Evolutionary conservation across 2,113 vertebrate species (phyloP).

Genomic region (Thamnaconus septentrionalis): DNA sequence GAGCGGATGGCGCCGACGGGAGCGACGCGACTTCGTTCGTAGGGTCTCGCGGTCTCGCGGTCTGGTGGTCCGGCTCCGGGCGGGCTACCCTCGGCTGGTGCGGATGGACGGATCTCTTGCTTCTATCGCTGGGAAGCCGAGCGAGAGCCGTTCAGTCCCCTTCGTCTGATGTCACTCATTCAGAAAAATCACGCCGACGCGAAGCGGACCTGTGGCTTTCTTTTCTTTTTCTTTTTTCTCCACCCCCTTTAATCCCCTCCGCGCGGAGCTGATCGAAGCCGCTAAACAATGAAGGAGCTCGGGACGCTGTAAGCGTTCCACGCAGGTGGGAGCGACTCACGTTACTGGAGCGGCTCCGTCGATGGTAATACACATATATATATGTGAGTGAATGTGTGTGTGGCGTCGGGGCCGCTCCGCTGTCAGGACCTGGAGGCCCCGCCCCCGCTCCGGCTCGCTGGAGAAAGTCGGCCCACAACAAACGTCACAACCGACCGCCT

Average conservation of each 20-base stretch:
- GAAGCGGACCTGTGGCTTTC: slow-evolving; percentile 20
- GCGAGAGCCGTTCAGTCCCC: background rate
- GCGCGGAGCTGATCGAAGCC: background rate
- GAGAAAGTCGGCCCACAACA: slow-evolving; percentile 24
- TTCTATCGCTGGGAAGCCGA: too few relatives aligned
- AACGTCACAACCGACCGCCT: slow-evolving; percentile 52
- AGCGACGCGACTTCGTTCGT: background rate
- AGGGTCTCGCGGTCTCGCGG: background rate
- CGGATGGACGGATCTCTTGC: too few relatives aligned
- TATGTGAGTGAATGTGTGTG: too few relatives aligned
- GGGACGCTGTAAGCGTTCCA: background rate
- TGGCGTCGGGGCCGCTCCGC: slow-evolving; percentile 5
- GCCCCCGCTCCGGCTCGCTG: slow-evolving; percentile 31
- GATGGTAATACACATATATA: slow-evolving; percentile 2
- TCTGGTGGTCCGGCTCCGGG: too few relatives aligned
- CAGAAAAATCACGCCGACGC: too few relatives aligned
- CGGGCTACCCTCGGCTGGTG: too few relatives aligned
- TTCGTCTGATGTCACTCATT: slow-evolving; percentile 5
- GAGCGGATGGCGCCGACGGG: slow-evolving; percentile 6
- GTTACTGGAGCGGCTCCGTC: background rate
- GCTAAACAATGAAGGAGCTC: too few relatives aligned
- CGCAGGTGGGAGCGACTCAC: background rate
- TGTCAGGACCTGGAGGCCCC: slow-evolving; percentile 23
- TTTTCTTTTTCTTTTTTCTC: background rate
- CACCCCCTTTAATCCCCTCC: background rate